phyloP scores from a whole-genome alignment of 2,113 vertebrate species.

The Xyliphius kryptos region DNA sequence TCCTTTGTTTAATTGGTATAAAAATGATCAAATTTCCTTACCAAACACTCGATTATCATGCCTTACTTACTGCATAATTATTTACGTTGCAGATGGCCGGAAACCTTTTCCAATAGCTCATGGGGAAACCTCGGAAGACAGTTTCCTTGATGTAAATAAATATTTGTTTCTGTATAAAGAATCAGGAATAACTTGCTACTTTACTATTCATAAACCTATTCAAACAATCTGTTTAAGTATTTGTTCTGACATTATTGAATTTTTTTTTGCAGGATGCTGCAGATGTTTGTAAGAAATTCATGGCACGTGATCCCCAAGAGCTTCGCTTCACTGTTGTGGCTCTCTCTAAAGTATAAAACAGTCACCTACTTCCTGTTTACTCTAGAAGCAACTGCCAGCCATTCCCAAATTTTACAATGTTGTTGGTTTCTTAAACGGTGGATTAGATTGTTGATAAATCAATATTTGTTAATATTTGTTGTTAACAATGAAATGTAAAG shows the following conservation, averaged over 20 bases:
- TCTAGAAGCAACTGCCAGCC: constrained; percentile 67
- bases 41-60: too few relatives aligned
- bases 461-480: constrained; percentile 3
- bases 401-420: constrained; percentile 76
- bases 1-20: too few relatives aligned
- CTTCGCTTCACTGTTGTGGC: constrained; percentile 94
- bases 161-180: too few relatives aligned
- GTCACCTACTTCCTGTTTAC: constrained; percentile 17
- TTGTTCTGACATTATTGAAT: too few relatives aligned
- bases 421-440: constrained; percentile 59
- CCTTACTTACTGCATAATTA: too few relatives aligned
- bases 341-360: constrained; percentile 78
- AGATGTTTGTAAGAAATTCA: constrained; percentile 91
- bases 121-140: constrained; percentile 79
- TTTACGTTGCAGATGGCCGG: constrained; percentile 76
- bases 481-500: too few relatives aligned
- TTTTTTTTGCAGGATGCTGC: constrained; percentile 75
- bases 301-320: constrained; percentile 94
- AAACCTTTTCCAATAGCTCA: constrained; percentile 93
- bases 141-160: constrained; percentile 79
- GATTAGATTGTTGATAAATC: constrained; percentile 33
- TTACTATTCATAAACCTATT: too few relatives aligned
- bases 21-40: too few relatives aligned
- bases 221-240: too few relatives aligned
- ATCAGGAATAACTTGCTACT: too few relatives aligned